Percentiles rank a stretch among this genome's conserved stretches.
These are phyloP conservation scores for Gallinago nigripennis DNA, from an alignment of 2,797 vertebrate genomes.

Conservation along the genomic window DNA sequence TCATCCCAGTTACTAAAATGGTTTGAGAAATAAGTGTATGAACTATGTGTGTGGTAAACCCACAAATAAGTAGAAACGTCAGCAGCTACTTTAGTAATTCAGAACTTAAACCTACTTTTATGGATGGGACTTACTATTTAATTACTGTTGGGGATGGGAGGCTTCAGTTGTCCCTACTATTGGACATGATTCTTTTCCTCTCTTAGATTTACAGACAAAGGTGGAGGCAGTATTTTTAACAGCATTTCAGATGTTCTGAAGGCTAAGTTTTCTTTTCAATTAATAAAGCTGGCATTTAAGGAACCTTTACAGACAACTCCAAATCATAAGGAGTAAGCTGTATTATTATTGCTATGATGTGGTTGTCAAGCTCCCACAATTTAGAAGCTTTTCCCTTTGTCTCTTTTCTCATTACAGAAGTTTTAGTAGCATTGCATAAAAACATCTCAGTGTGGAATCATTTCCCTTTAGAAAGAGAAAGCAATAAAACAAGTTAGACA, in stretches of 20 bases:
- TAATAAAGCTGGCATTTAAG: background rate
- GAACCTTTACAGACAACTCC: background rate
- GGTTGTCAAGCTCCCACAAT: background rate
- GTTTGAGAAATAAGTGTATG: background rate
- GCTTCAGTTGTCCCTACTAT: background rate
- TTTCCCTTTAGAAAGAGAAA: background rate
- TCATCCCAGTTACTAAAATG: background rate
- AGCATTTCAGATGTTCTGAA: background rate
- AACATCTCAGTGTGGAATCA: background rate
- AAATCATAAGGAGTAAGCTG: background rate
- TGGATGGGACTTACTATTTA: background rate
- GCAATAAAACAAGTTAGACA: background rate
- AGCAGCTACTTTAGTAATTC: background rate
- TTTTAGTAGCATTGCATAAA: background rate
- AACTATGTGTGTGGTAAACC: background rate
- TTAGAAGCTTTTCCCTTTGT: background rate
- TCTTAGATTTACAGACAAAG: background rate
- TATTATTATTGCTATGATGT: background rate
- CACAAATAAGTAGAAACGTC: background rate
- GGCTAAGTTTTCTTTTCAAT: background rate
- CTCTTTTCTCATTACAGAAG: background rate
- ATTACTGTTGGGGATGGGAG: rapidly evolving
- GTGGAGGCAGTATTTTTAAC: background rate
- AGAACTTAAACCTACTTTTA: background rate
- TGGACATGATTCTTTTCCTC: rapidly evolving